Evolutionary conservation across 2,797 vertebrate species (phyloP), one percentile per base, ranked within the genome.

Genomic region (Hypotaenidia philippensis): DNA sequence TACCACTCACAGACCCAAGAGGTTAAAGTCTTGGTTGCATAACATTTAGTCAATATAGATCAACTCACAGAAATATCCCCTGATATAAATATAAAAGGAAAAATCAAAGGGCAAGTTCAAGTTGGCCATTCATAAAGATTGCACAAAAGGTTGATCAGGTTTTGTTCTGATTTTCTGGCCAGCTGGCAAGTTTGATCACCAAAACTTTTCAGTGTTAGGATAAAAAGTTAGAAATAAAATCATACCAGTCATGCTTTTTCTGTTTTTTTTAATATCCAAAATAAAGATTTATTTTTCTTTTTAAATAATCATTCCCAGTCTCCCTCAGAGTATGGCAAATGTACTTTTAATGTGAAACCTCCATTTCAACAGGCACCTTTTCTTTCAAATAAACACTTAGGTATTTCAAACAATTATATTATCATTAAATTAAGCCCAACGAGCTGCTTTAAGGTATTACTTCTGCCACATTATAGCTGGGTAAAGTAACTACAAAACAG

Each of bases 1-100:
- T 69, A 77, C 80, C 47, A 32, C 25, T 75, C 61, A 53, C 31
- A 83, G 10, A 75, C 50, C 40, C 47, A 47, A 91, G 85, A 86
- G 57, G 90, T 86, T 88, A 93, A 91, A 90, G 63, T 68, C 40
- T 90, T 69, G 61, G 55, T 29, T 91, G 83, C 25, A 57, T 71
- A 94, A 83, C 74, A 59, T 87, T 93, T 86, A 91, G 45, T 91
- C 88, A 88, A 96, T 90, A 94, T 22, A 83, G 80, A 83, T 84
- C 86, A 91, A 66, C 82, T 88, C 63, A 66, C 31, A 93, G 77
- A 91, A 94, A 89, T 64, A 96, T 75, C 32, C 38, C 31, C 22
- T 86, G 45, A n/a, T 32, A 88, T 94, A 96, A 49, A 23, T 12
- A 11, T 8, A 23, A 49, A 47, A 23, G 10, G 11, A 49, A 27